Percentiles rank a stretch among this genome's conserved stretches.
Evolutionary conservation across 1,140 invertebrate species (phyloP).

Genomic region (Cydia fagiglandana): DNA sequence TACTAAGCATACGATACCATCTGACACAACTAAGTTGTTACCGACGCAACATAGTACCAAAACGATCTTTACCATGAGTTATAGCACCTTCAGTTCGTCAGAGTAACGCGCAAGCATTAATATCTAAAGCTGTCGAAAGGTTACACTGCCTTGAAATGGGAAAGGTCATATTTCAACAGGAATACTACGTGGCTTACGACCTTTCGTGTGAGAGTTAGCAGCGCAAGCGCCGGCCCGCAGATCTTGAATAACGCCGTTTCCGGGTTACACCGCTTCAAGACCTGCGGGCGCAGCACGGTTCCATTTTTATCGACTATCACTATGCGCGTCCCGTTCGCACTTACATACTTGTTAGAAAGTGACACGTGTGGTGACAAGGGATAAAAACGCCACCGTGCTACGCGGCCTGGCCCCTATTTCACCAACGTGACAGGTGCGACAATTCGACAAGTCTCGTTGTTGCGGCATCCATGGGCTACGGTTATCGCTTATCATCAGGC

Average conservation of each 20-base stretch:
- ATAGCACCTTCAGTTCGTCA: constrained; percentile 3
- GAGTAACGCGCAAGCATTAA: constrained; percentile 25
- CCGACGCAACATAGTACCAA: background rate
- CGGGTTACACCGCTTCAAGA: constrained; percentile 36
- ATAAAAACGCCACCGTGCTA: too few species aligned
- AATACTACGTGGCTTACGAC: background rate
- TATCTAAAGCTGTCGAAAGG: constrained; percentile 36
- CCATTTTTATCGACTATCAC: too few species aligned
- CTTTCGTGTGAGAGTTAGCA: constrained; percentile 18
- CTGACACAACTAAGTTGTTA: background rate
- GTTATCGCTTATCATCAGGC: too few species aligned
- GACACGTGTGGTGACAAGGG: too few species aligned
- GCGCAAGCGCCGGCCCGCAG: constrained; percentile 37
- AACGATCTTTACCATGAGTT: constrained; percentile 8
- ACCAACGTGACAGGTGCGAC: too few species aligned
- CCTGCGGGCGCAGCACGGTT: too few species aligned
- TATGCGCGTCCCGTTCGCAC: too few species aligned
- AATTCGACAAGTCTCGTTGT: too few species aligned
- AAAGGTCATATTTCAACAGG: background rate
- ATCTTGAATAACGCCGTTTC: constrained; percentile 46
- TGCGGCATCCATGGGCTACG: too few species aligned
- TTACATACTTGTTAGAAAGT: too few species aligned
- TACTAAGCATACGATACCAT: constrained; percentile 10
- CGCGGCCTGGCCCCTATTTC: too few species aligned
- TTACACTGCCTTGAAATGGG: constrained; percentile 28